Percentiles rank a stretch among this genome's conserved stretches.
Conservation (phyloP, 2,888 invertebrate species). For the Drosophila picticornis region DNA sequence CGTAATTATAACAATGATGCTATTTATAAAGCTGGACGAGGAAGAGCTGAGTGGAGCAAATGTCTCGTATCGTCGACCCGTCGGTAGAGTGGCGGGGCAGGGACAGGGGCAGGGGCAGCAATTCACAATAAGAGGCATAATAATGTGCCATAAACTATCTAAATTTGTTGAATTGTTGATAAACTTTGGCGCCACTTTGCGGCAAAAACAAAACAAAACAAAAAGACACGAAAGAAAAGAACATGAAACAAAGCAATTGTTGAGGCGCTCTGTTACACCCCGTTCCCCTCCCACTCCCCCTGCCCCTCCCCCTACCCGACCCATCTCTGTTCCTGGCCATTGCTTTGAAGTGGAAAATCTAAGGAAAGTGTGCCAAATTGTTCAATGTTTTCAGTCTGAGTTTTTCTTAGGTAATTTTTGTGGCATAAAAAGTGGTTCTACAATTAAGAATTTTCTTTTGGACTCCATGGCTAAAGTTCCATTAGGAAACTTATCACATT, state of each 20-base stretch:
- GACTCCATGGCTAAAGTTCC: conserved; percentile 13
- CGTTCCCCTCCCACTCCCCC: background rate
- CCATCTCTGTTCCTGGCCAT: background rate
- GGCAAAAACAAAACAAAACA: conserved; percentile 36
- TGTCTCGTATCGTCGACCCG: conserved; percentile 40
- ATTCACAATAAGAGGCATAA: conserved; percentile 75
- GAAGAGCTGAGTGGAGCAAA: conserved; percentile 35
- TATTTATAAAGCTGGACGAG: conserved; percentile 44
- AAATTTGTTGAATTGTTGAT: conserved; percentile 82
- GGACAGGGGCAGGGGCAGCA: conserved; percentile 16
- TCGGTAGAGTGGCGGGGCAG: background rate
- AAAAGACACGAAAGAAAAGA: conserved; percentile 23
- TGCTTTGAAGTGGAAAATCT: conserved; percentile 48
- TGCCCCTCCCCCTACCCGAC: background rate
- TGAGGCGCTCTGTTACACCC: background rate
- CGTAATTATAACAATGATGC: conserved; percentile 49
- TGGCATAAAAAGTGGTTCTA: conserved; percentile 10
- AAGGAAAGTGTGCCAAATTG: conserved; percentile 36
- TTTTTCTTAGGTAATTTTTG: conserved; percentile 10
- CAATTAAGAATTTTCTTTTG: conserved; percentile 15
- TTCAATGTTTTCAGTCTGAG: conserved; percentile 13
- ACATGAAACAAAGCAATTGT: conserved; percentile 67
- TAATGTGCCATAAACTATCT: conserved; percentile 81
- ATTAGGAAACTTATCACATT: conserved; percentile 32
- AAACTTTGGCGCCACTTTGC: conserved; percentile 82